Conservation (phyloP, 2,888 invertebrate species). For the Tethea ocularis region DNA sequence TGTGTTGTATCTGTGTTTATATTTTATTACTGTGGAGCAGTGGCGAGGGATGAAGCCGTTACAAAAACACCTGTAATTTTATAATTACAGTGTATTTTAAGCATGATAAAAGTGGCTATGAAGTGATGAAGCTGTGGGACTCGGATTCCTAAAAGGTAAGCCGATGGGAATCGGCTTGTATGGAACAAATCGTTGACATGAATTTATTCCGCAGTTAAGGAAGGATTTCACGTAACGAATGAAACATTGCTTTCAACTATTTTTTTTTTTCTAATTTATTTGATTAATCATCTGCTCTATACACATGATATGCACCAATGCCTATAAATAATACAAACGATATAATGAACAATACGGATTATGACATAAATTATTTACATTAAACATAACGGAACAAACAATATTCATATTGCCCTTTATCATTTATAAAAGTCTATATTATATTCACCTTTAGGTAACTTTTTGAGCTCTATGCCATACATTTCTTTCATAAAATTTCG, state of each 20-base stretch:
- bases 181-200: no score
- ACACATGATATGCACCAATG: constrained; percentile 85
- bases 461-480: constrained; percentile 55
- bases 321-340: constrained; percentile 81
- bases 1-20: no score
- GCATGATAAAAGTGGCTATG: no score
- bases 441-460: constrained; percentile 43
- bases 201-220: no score
- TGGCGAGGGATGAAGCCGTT: no score
- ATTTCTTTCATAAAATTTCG: constrained; percentile 33
- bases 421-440: constrained; percentile 54
- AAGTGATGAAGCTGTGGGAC: no score
- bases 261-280: constrained; percentile 81
- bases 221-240: constrained; percentile 47
- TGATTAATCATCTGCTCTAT: constrained; percentile 83
- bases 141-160: no score
- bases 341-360: constrained; percentile 64
- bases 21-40: no score
- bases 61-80: no score
- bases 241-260: constrained; percentile 66
- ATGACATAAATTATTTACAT: constrained; percentile 71
- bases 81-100: no score
- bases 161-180: no score
- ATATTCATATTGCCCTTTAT: constrained; percentile 61
- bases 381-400: constrained; percentile 47